Evolutionary conservation across 2,797 vertebrate species (phyloP).

Genomic region (Sternarchorhynchus goeldii): DNA sequence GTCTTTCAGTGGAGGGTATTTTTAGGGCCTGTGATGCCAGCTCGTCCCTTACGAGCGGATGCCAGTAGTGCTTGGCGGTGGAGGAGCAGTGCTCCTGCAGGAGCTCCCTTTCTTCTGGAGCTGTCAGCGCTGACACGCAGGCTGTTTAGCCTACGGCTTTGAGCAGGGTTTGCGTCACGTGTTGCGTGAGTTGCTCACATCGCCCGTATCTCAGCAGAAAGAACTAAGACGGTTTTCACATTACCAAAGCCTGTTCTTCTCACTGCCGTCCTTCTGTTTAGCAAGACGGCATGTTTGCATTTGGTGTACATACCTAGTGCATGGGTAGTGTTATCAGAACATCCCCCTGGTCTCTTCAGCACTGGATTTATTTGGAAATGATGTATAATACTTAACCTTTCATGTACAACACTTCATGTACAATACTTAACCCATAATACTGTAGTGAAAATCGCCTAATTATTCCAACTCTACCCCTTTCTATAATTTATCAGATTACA

Average conservation of each 20-base stretch:
- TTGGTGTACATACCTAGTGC: neutral
- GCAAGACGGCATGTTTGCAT: neutral
- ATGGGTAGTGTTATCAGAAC: neutral
- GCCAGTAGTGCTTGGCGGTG: slow-evolving; percentile 54
- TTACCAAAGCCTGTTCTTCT: slow-evolving; percentile 24
- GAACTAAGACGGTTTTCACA: slow-evolving; percentile 25
- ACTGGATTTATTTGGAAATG: slow-evolving; percentile 2
- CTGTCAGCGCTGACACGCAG: slow-evolving; percentile 58
- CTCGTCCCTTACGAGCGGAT: slow-evolving; percentile 40
- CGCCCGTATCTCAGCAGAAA: slow-evolving; percentile 58
- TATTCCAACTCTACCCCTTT: too few relatives aligned
- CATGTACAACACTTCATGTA: too few relatives aligned
- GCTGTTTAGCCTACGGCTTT: slow-evolving; percentile 60
- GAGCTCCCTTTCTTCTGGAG: slow-evolving; percentile 28
- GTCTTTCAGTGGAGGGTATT: slow-evolving; percentile 30
- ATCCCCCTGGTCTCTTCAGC: neutral
- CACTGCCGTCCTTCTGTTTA: slow-evolving; percentile 7
- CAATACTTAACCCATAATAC: too few relatives aligned
- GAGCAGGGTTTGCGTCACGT: slow-evolving; percentile 55
- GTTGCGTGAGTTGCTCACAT: slow-evolving; percentile 51
- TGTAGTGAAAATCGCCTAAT: too few relatives aligned
- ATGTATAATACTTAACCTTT: neutral
- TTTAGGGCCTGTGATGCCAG: slow-evolving; percentile 42
- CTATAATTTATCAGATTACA: too few relatives aligned
- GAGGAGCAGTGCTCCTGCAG: slow-evolving; percentile 37